Conservation (phyloP, 2,888 invertebrate species). For the Endotricha flammealis region DNA sequence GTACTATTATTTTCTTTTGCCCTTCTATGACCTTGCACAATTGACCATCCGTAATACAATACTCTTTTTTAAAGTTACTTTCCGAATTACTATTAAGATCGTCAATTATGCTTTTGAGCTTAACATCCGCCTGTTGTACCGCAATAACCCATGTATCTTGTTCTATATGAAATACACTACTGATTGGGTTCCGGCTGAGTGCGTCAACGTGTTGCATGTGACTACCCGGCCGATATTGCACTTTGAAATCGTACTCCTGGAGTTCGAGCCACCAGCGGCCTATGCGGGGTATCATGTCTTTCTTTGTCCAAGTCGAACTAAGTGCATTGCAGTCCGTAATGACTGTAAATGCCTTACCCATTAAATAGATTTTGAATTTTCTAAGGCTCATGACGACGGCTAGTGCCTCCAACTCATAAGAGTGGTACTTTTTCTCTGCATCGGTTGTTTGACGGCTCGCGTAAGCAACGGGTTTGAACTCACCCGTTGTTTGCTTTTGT, state of each 20-base stretch:
- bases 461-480: conserved; percentile 24
- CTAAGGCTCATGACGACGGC: background rate
- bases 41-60: background rate
- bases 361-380: background rate
- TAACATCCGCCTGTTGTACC: background rate
- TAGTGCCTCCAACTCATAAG: background rate
- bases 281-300: conserved; percentile 1
- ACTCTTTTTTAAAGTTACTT: background rate
- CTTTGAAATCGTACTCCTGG: background rate
- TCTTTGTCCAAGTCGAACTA: background rate
- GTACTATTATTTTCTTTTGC: background rate
- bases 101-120: background rate
- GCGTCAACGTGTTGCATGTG: too few relatives aligned
- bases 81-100: too few relatives aligned
- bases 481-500: conserved; percentile 16
- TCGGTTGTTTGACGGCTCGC: conserved; percentile 23
- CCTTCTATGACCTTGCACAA: background rate
- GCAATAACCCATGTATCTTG: background rate
- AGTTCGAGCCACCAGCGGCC: background rate
- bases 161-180: background rate
- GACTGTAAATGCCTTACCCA: background rate
- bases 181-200: too few relatives aligned
- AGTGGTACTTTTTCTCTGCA: background rate
- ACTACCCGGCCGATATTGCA: background rate
- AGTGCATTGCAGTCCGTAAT: background rate